phyloP scores from a whole-genome alignment of 2,113 vertebrate genomes.

The Nycticryphes semicollaris region DNA sequence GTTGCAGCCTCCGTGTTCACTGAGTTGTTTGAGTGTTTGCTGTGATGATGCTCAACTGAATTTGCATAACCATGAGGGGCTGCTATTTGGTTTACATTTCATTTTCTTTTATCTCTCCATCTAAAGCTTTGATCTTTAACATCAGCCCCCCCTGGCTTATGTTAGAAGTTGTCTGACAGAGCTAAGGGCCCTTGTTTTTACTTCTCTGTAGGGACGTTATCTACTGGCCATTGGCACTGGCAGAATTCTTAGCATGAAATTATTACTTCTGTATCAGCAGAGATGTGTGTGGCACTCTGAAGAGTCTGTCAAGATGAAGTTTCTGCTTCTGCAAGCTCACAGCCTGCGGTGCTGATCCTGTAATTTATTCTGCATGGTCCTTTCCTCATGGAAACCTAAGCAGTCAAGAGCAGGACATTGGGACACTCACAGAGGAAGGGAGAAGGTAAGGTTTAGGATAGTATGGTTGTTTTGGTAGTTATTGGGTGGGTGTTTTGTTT shows the following conservation, averaged over 20 bases:
- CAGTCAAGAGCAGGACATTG: constrained; percentile 29
- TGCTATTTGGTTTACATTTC: background rate
- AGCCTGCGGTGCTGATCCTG: background rate
- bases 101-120: background rate
- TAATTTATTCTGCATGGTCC: constrained; percentile 27
- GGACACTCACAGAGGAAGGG: constrained; percentile 20
- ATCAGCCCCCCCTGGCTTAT: background rate
- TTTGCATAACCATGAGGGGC: background rate
- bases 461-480: background rate
- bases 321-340: constrained; percentile 25
- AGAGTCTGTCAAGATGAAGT: constrained; percentile 46
- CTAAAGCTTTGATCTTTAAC: background rate
- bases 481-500: background rate
- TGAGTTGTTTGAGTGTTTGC: background rate
- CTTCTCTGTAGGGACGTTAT: background rate
- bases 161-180: background rate
- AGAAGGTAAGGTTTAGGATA: constrained; percentile 48
- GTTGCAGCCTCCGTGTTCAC: background rate
- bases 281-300: constrained; percentile 40
- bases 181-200: background rate
- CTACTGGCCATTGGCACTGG: constrained; percentile 1
- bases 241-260: constrained; percentile 57
- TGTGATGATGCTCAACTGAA: background rate
- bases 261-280: constrained; percentile 60
- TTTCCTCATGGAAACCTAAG: constrained; percentile 45